Evolutionary conservation across 2,888 invertebrate species (phyloP).

Genomic region (Acrobasis suavella): DNA sequence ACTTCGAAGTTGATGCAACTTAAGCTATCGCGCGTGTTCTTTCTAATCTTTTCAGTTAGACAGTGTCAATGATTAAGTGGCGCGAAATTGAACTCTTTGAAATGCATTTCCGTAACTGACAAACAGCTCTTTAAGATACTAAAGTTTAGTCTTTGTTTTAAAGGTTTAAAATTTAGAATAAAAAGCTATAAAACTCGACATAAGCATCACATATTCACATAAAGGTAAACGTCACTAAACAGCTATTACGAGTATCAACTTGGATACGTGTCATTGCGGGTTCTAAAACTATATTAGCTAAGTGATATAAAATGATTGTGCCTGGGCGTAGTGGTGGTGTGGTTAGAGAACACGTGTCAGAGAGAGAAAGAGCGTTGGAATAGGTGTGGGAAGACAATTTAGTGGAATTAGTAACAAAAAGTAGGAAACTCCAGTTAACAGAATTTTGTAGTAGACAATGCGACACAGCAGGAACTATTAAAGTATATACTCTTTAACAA

Average conservation of each 20-base stretch:
- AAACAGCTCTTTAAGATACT: too few relatives aligned
- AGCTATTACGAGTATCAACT: neutral
- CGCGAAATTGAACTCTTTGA: too few relatives aligned
- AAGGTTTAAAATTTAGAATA: neutral
- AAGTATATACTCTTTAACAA: too few relatives aligned
- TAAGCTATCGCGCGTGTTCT: too few relatives aligned
- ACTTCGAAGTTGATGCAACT: too few relatives aligned
- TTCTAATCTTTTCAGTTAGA: too few relatives aligned
- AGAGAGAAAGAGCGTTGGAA: conserved; percentile 66
- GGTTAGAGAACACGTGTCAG: conserved; percentile 57
- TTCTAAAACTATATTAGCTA: conserved; percentile 28
- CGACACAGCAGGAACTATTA: too few relatives aligned
- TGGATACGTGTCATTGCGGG: conserved; percentile 21
- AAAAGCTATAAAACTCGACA: neutral
- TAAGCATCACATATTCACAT: conserved; percentile 20
- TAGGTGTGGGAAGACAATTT: conserved; percentile 38
- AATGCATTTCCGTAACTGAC: too few relatives aligned
- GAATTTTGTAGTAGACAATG: neutral
- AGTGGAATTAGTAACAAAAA: conserved; percentile 36
- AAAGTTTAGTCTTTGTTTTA: too few relatives aligned
- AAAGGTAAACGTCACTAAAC: conserved; percentile 11
- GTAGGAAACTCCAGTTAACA: conserved; percentile 28
- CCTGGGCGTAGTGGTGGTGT: conserved; percentile 35
- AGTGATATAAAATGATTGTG: conserved; percentile 30
- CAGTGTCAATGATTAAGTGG: too few relatives aligned